phyloP scores from a whole-genome alignment of 2,888 invertebrate genomes.

The Ennomos erosarius region DNA sequence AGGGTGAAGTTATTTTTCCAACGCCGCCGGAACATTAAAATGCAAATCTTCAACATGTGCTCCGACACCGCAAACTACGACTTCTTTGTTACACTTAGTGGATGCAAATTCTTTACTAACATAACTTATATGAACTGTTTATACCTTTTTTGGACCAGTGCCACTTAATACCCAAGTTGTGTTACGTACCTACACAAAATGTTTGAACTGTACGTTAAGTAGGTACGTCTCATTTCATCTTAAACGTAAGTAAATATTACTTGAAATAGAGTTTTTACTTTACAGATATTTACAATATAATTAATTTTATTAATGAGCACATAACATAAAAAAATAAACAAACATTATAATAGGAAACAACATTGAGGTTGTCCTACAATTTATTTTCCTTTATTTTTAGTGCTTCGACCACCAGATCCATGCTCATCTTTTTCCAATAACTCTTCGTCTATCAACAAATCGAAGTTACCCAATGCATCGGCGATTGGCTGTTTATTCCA shows the following conservation, averaged over 20 bases:
- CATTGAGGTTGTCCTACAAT: background rate
- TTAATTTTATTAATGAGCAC: no score
- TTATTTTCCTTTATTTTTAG: constrained; percentile 54
- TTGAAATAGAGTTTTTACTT: no score
- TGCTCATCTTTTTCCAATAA: constrained; percentile 88
- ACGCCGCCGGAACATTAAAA: constrained; percentile 60
- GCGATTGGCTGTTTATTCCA: constrained; percentile 93
- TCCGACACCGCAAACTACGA: constrained; percentile 46
- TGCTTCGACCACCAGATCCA: constrained; percentile 46
- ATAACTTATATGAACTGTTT: constrained; percentile 19
- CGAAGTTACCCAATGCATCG: constrained; percentile 93
- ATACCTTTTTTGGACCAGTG: background rate
- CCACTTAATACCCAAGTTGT: no score
- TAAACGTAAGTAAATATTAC: no score
- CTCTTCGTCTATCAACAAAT: constrained; percentile 93
- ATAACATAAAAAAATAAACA: no score
- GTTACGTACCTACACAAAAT: no score
- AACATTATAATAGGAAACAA: constrained; percentile 1
- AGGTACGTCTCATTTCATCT: no score
- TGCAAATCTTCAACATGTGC: constrained; percentile 62
- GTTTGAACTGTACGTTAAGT: no score
- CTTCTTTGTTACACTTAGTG: constrained; percentile 52
- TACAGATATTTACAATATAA: no score
- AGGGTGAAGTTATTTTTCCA: constrained; percentile 61
- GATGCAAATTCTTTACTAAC: constrained; percentile 27